Evolutionary conservation across 2,888 invertebrate genomes (phyloP).

Genomic region (Drosophila formosana): DNA sequence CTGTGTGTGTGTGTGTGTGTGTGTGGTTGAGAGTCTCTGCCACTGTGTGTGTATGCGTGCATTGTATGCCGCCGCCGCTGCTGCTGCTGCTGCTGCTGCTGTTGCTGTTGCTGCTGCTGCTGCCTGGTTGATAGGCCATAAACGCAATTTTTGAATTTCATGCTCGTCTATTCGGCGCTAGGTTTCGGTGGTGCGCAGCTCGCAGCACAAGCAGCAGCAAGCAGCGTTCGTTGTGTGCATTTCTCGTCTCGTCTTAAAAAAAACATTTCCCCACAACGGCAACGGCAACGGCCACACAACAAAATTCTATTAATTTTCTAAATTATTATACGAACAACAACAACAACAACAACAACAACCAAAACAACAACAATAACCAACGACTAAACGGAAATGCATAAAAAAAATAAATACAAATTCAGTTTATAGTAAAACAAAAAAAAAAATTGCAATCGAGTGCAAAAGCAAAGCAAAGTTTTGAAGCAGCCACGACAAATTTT

Average conservation of each 20-base stretch:
- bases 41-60: constrained; percentile 49
- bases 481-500: constrained; percentile 26
- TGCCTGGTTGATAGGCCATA: constrained; percentile 75
- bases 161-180: constrained; percentile 86
- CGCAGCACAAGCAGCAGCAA: constrained; percentile 78
- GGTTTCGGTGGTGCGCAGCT: constrained; percentile 86
- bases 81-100: no score
- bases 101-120: constrained; percentile 25
- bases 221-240: constrained; percentile 82
- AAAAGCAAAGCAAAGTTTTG: constrained; percentile 14
- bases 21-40: not conserved
- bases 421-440: not conserved
- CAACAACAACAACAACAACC: constrained; percentile 27
- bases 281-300: constrained; percentile 28
- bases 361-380: constrained; percentile 16
- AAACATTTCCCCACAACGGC: constrained; percentile 72
- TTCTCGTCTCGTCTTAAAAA: constrained; percentile 80
- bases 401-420: constrained; percentile 44
- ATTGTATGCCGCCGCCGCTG: constrained; percentile 46
- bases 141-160: constrained; percentile 85
- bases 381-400: constrained; percentile 49
- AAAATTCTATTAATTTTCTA: constrained; percentile 22
- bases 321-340: constrained; percentile 22
- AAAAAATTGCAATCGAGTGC: constrained; percentile 26
- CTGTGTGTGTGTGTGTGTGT: constrained; percentile 14